Percentiles rank a stretch among this genome's conserved stretches.
Conservation (phyloP, 2,113 vertebrate genomes). For the Salvelinus sp. region DNA sequence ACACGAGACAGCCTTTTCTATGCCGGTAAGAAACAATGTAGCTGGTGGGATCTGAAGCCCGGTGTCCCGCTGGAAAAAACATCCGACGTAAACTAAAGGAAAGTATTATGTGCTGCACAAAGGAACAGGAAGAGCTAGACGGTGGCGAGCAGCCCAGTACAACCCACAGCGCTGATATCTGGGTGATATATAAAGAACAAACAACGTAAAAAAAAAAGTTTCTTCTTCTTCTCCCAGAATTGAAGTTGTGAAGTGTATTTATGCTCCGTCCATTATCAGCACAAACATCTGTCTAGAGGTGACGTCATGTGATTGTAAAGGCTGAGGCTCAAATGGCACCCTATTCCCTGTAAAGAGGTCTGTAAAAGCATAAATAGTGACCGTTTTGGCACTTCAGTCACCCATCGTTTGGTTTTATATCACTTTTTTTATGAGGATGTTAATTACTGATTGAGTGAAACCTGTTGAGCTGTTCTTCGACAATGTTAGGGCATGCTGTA, state of each 20-base stretch:
- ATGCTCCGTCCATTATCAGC: background rate
- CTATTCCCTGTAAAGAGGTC: too few relatives aligned
- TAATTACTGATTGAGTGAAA: too few relatives aligned
- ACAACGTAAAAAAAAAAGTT: background rate
- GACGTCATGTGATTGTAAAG: background rate
- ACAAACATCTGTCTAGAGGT: background rate
- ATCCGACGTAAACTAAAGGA: background rate
- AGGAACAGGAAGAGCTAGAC: background rate
- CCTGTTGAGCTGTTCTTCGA: too few relatives aligned
- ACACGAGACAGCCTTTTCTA: constrained; percentile 79
- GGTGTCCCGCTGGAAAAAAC: background rate
- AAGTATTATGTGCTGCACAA: background rate
- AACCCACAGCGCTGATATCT: background rate
- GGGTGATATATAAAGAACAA: background rate
- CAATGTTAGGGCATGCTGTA: too few relatives aligned
- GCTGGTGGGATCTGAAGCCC: too few relatives aligned
- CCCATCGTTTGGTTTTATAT: too few relatives aligned
- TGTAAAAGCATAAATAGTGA: too few relatives aligned
- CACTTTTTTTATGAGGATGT: too few relatives aligned
- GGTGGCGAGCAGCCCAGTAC: background rate
- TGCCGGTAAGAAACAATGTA: constrained; percentile 75
- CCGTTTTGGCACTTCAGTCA: too few relatives aligned
- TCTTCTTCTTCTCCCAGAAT: background rate
- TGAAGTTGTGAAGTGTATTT: background rate
- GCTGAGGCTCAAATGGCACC: background rate